Conservation (phyloP, 1,140 invertebrate genomes). For the Megalopta genalis region DNA sequence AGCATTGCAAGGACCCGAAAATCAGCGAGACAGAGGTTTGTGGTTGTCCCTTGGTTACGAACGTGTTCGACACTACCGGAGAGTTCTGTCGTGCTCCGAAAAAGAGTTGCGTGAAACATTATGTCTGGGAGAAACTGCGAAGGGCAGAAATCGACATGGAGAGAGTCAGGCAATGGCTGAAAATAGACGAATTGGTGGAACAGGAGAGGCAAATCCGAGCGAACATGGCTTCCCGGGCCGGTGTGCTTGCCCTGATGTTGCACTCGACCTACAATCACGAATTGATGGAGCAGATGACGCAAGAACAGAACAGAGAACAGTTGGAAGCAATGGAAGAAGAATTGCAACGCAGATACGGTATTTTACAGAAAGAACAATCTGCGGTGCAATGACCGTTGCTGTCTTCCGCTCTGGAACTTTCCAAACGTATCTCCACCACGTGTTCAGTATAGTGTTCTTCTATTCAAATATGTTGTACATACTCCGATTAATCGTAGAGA, state of each 20-base stretch:
- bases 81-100: slow-evolving; percentile 93
- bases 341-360: slow-evolving; percentile 72
- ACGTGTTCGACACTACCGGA: slow-evolving; percentile 89
- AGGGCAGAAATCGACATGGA: slow-evolving; percentile 92
- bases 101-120: slow-evolving; percentile 95
- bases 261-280: slow-evolving; percentile 98
- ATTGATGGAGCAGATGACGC: slow-evolving; percentile 86
- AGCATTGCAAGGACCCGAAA: slow-evolving; percentile 98
- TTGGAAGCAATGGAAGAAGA: slow-evolving; percentile 78
- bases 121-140: slow-evolving; percentile 97
- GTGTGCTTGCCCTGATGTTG: slow-evolving; percentile 94
- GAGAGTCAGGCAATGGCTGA: slow-evolving; percentile 91
- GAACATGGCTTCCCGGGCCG: slow-evolving; percentile 93
- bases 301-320: slow-evolving; percentile 76
- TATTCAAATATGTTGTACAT: not conserved
- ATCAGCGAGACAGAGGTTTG: slow-evolving; percentile 92
- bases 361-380: slow-evolving; percentile 64
- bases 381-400: slow-evolving; percentile 41
- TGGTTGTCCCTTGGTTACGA: slow-evolving; percentile 92
- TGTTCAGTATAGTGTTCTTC: slow-evolving; percentile 2
- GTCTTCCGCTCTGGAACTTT: not conserved
- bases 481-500: not conserved
- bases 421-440: not conserved
- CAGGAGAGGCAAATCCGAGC: slow-evolving; percentile 94
- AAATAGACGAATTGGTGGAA: slow-evolving; percentile 96